These are phyloP conservation scores for Maniola hyperantus DNA, from an alignment of 2,888 invertebrate genomes.

Conservation along the genomic window DNA sequence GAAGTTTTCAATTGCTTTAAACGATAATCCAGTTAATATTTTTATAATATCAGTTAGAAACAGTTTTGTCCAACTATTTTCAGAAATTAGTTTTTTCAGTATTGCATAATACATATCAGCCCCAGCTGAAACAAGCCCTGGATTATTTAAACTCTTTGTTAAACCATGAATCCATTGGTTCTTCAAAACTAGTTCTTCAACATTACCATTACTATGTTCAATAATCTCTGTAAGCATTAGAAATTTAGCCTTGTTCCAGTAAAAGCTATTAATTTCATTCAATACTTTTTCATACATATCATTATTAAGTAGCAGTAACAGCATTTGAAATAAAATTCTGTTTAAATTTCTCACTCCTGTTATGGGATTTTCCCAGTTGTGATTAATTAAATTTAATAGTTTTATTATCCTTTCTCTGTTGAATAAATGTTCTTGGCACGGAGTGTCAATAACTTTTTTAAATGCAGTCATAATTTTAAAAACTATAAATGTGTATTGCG, in stretches of 20 bases:
- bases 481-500: constrained; percentile 76
- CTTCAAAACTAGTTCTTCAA: constrained; percentile 43
- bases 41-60: constrained; percentile 60
- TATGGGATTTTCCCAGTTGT: constrained; percentile 85
- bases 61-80: constrained; percentile 69
- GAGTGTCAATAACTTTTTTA: constrained; percentile 62
- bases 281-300: constrained; percentile 51
- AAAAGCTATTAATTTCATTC: constrained; percentile 69
- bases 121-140: constrained; percentile 83
- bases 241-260: constrained; percentile 84
- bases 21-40: constrained; percentile 51
- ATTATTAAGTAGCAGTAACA: constrained; percentile 52
- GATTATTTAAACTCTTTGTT: constrained; percentile 68
- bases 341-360: constrained; percentile 81
- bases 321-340: constrained; percentile 71
- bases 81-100: constrained; percentile 62
- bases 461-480: constrained; percentile 77
- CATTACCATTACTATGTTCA: constrained; percentile 49
- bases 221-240: constrained; percentile 80
- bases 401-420: constrained; percentile 57
- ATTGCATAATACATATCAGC: constrained; percentile 82
- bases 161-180: constrained; percentile 63
- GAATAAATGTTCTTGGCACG: constrained; percentile 55
- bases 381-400: constrained; percentile 77
- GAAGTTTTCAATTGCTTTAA: constrained; percentile 69